Conservation (phyloP, 2,113 vertebrate genomes). For the Bufo bufo region DNA sequence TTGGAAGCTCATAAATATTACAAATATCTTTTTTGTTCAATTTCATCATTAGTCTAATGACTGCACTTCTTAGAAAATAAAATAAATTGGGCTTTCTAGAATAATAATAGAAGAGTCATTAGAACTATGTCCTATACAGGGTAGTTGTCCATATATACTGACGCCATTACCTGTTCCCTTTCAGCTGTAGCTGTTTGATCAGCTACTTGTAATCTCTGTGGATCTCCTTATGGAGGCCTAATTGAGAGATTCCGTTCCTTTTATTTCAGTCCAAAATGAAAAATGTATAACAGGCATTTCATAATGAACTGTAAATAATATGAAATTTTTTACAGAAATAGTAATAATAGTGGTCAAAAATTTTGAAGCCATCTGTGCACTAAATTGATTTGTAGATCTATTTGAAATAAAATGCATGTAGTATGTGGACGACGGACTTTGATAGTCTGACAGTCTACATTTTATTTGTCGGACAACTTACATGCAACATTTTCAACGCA, state of each 20-base stretch:
- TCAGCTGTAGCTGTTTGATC: slow-evolving; percentile 82
- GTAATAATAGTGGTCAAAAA: background rate
- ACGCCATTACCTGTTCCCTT: slow-evolving; percentile 74
- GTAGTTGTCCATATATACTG: slow-evolving; percentile 2
- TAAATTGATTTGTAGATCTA: background rate
- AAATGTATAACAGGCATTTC: slow-evolving; percentile 82
- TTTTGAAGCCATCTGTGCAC: background rate
- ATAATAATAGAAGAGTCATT: slow-evolving; percentile 34
- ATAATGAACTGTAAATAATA: slow-evolving; percentile 85
- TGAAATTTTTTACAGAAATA: slow-evolving; percentile 60
- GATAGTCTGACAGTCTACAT: too few species aligned
- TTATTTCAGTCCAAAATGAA: slow-evolving; percentile 82
- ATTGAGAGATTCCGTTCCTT: slow-evolving; percentile 83
- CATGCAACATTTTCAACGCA: too few species aligned
- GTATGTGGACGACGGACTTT: background rate
- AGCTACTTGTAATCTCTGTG: slow-evolving; percentile 76
- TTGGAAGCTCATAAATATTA: background rate
- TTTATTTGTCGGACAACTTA: too few species aligned
- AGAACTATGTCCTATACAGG: slow-evolving; percentile 12
- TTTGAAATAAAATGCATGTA: background rate
- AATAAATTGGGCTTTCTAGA: slow-evolving; percentile 40
- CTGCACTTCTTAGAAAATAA: slow-evolving; percentile 9
- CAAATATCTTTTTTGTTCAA: background rate
- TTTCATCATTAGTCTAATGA: slow-evolving; percentile 50
- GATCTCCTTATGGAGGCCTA: slow-evolving; percentile 80